Percentiles rank a stretch among this genome's conserved stretches.
These are phyloP conservation scores for Anolis carolinensis DNA, from an alignment of 2,113 vertebrate species.

Conservation along the genomic window DNA sequence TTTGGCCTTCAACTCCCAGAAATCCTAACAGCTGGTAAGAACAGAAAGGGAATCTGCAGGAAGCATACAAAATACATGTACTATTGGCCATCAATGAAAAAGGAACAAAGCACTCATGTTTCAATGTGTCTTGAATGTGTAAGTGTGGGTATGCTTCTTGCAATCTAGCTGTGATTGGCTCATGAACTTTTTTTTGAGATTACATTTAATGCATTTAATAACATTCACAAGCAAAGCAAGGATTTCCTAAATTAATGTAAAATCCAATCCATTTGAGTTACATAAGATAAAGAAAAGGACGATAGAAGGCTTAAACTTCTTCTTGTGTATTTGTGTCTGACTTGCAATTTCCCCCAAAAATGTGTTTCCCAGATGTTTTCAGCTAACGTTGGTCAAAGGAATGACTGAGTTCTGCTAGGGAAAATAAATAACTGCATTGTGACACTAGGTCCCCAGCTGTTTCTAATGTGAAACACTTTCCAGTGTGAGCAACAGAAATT, in stretches of 20 bases:
- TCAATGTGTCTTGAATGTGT: too few relatives aligned
- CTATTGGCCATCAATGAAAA: too few relatives aligned
- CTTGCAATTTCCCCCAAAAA: slow-evolving; percentile 68
- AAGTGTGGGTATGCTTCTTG: too few relatives aligned
- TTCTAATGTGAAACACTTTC: slow-evolving; percentile 9
- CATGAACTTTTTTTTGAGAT: neutral
- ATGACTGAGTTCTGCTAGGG: slow-evolving; percentile 31
- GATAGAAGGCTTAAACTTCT: slow-evolving; percentile 53
- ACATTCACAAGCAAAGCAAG: neutral
- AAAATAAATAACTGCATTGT: slow-evolving; percentile 53
- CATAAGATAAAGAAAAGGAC: slow-evolving; percentile 23
- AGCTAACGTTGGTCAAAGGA: slow-evolving; percentile 31
- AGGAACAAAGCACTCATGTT: too few relatives aligned
- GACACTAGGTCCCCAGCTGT: slow-evolving; percentile 31
- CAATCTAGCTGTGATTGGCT: too few relatives aligned
- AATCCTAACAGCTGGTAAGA: too few relatives aligned
- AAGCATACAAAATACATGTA: too few relatives aligned
- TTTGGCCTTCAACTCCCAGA: too few relatives aligned
- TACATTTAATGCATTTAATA: neutral
- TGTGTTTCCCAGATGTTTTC: slow-evolving; percentile 62
- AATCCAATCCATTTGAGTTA: slow-evolving; percentile 28
- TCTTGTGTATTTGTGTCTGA: slow-evolving; percentile 44
- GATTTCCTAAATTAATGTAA: slow-evolving; percentile 15
- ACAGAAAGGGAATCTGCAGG: too few relatives aligned
- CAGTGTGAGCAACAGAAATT: neutral